Percentiles rank a stretch among this genome's conserved stretches.
phyloP scores from a whole-genome alignment of 2,797 vertebrate species.

The Rhinella marina region DNA sequence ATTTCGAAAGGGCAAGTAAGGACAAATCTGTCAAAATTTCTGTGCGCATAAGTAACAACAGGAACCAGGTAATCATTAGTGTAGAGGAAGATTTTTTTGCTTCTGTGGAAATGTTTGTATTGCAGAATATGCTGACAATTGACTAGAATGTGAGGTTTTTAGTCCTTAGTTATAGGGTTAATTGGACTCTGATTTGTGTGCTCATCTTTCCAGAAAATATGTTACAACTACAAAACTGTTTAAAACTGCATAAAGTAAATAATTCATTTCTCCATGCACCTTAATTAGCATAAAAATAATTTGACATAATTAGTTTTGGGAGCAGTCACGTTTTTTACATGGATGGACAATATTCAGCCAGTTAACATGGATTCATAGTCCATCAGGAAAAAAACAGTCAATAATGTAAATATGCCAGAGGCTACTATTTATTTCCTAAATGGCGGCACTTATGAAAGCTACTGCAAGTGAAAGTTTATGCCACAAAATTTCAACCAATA shows the following conservation, averaged over 20 bases:
- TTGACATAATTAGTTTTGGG: constrained; percentile 51
- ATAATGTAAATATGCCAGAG: constrained; percentile 6
- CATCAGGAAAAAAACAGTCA: constrained; percentile 11
- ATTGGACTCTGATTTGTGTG: constrained; percentile 38
- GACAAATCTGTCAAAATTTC: neutral
- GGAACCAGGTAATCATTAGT: neutral
- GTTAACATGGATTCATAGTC: constrained; percentile 32
- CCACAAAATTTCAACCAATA: neutral
- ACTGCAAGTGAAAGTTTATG: neutral
- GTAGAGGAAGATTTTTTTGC: neutral
- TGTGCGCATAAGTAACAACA: neutral
- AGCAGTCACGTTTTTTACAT: constrained; percentile 42
- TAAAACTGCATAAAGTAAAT: constrained; percentile 57
- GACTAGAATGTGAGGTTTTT: neutral
- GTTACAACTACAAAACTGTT: constrained; percentile 32
- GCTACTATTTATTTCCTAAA: neutral
- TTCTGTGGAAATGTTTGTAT: neutral
- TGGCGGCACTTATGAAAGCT: neutral
- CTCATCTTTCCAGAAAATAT: constrained; percentile 51
- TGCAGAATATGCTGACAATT: neutral
- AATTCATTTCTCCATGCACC: constrained; percentile 47
- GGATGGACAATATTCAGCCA: constrained; percentile 54
- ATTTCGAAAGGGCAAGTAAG: neutral
- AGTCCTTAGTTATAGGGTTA: constrained; percentile 21
- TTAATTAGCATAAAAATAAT: constrained; percentile 59